These are phyloP conservation scores for Echinarachnius parma DNA, from an alignment of 53 echinoderm and acorn worm species.

Conservation along the genomic window DNA sequence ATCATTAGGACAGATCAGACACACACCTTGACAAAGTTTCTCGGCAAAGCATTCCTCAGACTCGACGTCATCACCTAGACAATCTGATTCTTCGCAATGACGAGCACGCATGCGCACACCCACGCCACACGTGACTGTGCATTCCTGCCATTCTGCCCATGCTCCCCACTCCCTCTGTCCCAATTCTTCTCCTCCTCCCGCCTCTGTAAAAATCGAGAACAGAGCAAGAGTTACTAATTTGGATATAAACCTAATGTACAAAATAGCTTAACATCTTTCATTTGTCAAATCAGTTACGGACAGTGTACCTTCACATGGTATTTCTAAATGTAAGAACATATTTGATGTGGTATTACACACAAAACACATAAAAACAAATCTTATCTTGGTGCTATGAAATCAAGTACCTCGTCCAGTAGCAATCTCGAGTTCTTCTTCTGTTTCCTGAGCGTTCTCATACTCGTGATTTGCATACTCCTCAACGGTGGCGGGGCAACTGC, in stretches of 20 bases:
- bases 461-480: neutral
- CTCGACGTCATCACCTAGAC: slow-evolving; percentile 35
- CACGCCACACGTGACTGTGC: slow-evolving; percentile 31
- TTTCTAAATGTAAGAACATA: no score
- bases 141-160: slow-evolving; percentile 24
- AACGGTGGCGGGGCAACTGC: slow-evolving; percentile 1
- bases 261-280: no score
- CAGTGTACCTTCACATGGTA: no score
- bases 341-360: no score
- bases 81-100: neutral
- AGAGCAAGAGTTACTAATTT: no score
- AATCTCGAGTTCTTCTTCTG: no score
- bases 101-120: slow-evolving; percentile 42
- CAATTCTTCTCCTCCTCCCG: neutral
- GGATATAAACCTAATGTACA: no score
- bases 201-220: neutral
- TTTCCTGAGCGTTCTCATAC: no score
- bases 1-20: neutral
- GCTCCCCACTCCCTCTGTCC: slow-evolving; percentile 7
- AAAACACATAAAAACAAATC: no score
- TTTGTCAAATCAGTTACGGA: no score
- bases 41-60: slow-evolving; percentile 35
- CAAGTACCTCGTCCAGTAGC: no score
- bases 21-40: slow-evolving; percentile 28
- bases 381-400: no score